Evolutionary conservation across 2,888 invertebrate species (phyloP).

Genomic region (Apotomis betuletana): DNA sequence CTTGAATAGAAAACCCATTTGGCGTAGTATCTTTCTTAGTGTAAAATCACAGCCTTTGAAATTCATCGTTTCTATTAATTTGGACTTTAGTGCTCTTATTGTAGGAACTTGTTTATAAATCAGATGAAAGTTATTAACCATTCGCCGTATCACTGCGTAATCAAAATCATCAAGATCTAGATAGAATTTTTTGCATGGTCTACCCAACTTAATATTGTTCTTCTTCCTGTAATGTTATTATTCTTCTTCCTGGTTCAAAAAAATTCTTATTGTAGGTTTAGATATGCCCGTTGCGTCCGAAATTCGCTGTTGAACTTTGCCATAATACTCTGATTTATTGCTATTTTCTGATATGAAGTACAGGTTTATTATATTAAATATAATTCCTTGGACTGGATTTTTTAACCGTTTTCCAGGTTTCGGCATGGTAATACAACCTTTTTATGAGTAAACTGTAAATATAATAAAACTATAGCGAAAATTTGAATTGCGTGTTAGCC

Average conservation of each 20-base stretch:
- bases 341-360: slow-evolving; percentile 12
- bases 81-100: slow-evolving; percentile 7
- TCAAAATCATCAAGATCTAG: too few relatives aligned
- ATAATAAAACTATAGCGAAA: too few relatives aligned
- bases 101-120: slow-evolving; percentile 12
- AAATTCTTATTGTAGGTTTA: background rate
- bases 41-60: slow-evolving; percentile 12
- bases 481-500: too few relatives aligned
- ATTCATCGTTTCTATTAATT: slow-evolving; percentile 10
- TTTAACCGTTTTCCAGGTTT: slow-evolving; percentile 8
- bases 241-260: slow-evolving; percentile 5
- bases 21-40: slow-evolving; percentile 7
- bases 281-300: slow-evolving; percentile 10
- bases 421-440: slow-evolving; percentile 2
- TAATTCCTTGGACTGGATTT: slow-evolving; percentile 19
- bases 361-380: slow-evolving; percentile 14
- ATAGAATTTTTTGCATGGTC: too few relatives aligned
- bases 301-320: slow-evolving; percentile 22
- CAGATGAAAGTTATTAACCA: slow-evolving; percentile 11
- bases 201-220: too few relatives aligned
- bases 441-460: too few relatives aligned
- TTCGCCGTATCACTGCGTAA: too few relatives aligned
- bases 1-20: background rate
- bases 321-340: slow-evolving; percentile 18
- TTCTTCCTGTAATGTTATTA: too few relatives aligned